A percentile compares a stretch with the other conserved stretches of the same genome.
phyloP scores from a whole-genome alignment of 2,888 invertebrate genomes.

The Cheilosia impressa region DNA sequence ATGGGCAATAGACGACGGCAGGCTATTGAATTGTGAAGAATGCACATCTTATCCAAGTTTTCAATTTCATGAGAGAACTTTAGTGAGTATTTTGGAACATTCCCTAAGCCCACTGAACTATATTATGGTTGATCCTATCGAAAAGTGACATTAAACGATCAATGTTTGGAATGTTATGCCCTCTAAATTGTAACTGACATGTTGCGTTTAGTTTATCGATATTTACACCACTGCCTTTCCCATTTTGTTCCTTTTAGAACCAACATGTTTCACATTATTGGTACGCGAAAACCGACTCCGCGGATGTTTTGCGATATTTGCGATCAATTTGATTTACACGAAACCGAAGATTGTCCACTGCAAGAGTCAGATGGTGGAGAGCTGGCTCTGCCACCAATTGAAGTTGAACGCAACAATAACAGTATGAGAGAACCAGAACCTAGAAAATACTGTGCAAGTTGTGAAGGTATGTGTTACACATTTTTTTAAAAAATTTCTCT shows the following conservation, averaged over 20 bases:
- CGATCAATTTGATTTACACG: constrained; percentile 97
- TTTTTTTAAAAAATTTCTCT: neutral
- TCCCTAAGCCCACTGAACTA: neutral
- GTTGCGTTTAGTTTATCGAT: too few relatives aligned
- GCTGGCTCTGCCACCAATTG: constrained; percentile 79
- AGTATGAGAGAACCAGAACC: constrained; percentile 83
- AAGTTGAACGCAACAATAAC: constrained; percentile 76
- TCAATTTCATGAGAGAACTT: neutral
- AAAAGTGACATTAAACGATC: too few relatives aligned
- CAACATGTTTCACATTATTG: constrained; percentile 84
- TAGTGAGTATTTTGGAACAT: neutral
- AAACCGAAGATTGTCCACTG: constrained; percentile 98
- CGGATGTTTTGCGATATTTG: constrained; percentile 98
- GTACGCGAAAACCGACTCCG: constrained; percentile 86
- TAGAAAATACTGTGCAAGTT: constrained; percentile 95
- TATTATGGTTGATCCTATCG: too few relatives aligned
- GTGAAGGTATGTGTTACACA: constrained; percentile 88
- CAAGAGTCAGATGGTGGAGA: constrained; percentile 88
- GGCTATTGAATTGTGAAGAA: too few relatives aligned
- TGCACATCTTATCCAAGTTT: neutral
- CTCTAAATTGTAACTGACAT: neutral
- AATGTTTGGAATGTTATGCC: too few relatives aligned
- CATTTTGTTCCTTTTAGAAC: constrained; percentile 81
- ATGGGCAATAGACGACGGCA: too few relatives aligned
- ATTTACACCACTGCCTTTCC: neutral